Base-by-base conservation (phyloP, 2,888 invertebrate genomes). In the Andrena flavipes region DNA sequence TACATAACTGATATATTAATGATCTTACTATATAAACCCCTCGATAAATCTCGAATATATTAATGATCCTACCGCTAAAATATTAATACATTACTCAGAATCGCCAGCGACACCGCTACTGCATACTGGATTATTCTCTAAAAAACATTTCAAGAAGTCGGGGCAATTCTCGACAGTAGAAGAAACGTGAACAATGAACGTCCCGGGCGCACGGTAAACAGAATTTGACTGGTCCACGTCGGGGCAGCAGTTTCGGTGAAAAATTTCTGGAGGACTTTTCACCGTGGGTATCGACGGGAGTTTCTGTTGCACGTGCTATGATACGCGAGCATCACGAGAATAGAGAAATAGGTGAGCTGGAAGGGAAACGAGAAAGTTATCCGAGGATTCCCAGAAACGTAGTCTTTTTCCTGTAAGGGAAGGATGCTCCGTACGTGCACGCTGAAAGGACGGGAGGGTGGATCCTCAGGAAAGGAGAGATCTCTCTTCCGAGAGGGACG, bases 341-440 rank as follows among this genome's bases (percentile, higher is more conserved):
- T 86, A 81, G 80, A 88, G 82, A 81, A 81, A 82, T 78, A 85
- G 79, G 54, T 49, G 71, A 76, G 77, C 80, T 60, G 64, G 79
- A 82, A 74, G 62, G 64, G 74, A 77, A 80, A 80, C 75, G 84
- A 75, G 84, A 82, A 84, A 87, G 77, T 87, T 85, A 84, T 80
- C 80, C 74, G 63, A 72, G 82, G 81, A 85, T 82, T 87, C 72
- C 65, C 67, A 80, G 82, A 84, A 82, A 85, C 79, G 85, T 81
- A 85, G 76, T 73, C 73, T 74, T 76, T 78, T 77, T 75, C 59
- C 71, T 42, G 63, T 1, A n/a, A 35, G 56, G 48, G 29, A 63
- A 56, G 59, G 42, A 76, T 65, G 65, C 65, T n/a, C 10, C 6
- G 62, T 75, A 81, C 72, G 63, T 74, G 63, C 51, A 33, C 30